Evolutionary conservation across 2,797 vertebrate species (phyloP).

Genomic region (Cynopterus sphinx): DNA sequence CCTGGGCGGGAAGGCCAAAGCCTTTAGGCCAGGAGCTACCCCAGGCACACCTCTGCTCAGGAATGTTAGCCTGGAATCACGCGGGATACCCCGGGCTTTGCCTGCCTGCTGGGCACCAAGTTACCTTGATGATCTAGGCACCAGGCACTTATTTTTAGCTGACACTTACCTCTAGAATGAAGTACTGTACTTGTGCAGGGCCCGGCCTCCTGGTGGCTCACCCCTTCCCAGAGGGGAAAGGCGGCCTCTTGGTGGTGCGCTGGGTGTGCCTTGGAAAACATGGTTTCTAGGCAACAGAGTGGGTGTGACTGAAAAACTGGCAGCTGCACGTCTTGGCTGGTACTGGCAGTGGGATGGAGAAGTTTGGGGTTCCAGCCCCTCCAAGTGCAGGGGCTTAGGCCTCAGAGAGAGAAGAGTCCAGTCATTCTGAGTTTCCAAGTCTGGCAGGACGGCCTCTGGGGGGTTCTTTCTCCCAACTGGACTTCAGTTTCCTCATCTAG

Average conservation of each 20-base stretch:
- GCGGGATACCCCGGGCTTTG: constrained; percentile 61
- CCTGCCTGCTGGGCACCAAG: constrained; percentile 80
- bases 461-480: background rate
- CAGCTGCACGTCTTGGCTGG: constrained; percentile 68
- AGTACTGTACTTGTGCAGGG: background rate
- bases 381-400: background rate
- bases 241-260: constrained; percentile 61
- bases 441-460: background rate
- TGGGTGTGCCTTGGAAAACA: constrained; percentile 72
- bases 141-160: constrained; percentile 68
- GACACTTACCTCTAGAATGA: constrained; percentile 61
- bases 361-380: constrained; percentile 1
- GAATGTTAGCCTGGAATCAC: constrained; percentile 75
- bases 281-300: constrained; percentile 68
- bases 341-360: constrained; percentile 30
- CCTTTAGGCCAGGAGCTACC: constrained; percentile 70
- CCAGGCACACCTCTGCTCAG: constrained; percentile 77
- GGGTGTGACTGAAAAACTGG: constrained; percentile 64
- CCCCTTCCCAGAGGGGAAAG: constrained; percentile 75
- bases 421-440: background rate
- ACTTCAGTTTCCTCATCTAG: background rate
- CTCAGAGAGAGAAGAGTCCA: background rate
- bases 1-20: constrained; percentile 67
- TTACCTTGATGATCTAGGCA: constrained; percentile 66
- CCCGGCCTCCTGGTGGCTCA: constrained; percentile 63